These are phyloP conservation scores for Conistra vaccinii DNA, from an alignment of 2,888 invertebrate genomes.

Conservation along the genomic window DNA sequence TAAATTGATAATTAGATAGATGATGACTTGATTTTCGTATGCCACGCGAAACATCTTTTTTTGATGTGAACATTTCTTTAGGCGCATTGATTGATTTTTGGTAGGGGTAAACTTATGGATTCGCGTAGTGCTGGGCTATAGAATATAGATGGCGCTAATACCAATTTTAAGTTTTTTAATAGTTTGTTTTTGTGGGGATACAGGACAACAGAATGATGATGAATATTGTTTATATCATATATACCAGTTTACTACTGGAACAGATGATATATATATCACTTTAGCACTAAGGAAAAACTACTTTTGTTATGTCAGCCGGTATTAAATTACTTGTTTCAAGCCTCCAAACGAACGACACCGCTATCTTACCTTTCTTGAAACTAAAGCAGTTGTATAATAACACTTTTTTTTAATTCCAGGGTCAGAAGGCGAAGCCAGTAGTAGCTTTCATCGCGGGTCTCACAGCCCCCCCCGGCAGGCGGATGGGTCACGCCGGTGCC, in stretches of 20 bases:
- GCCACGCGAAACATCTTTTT: background rate
- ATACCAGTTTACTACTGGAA: background rate
- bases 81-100: too few species aligned
- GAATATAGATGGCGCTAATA: too few species aligned
- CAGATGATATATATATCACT: too few species aligned
- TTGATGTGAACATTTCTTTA: too few species aligned
- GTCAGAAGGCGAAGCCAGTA: conserved; percentile 97
- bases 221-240: too few species aligned
- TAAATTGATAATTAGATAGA: background rate
- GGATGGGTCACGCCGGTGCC: conserved; percentile 99
- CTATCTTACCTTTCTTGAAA: background rate
- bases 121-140: too few species aligned
- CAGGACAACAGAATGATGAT: too few species aligned
- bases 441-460: conserved; percentile 99
- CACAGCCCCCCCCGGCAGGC: conserved; percentile 98
- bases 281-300: background rate
- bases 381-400: conserved; percentile 5
- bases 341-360: background rate
- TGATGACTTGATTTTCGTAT: background rate
- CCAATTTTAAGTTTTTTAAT: too few species aligned
- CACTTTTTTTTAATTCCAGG: conserved; percentile 88
- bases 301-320: background rate
- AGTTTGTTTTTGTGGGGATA: too few species aligned
- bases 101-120: too few species aligned
- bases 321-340: background rate